Conservation (phyloP, 2,888 invertebrate species). For the Melipona beecheii region DNA sequence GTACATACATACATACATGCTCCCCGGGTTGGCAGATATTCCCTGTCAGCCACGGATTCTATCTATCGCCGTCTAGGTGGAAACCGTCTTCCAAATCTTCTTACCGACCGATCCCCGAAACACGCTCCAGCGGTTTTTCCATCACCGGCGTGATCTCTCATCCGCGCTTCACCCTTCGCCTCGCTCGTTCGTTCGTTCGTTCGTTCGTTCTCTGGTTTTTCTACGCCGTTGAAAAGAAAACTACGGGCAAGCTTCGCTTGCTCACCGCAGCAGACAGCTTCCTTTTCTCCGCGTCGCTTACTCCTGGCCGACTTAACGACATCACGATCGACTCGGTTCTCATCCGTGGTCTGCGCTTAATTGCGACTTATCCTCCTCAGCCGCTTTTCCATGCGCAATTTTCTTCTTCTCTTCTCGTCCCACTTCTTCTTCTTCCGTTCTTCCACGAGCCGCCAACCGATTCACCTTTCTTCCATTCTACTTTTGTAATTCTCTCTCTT, state of each 20-base stretch:
- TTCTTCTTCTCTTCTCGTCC: not conserved
- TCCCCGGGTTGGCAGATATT: not conserved
- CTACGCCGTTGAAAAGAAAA: not conserved
- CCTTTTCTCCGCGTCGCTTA: not conserved
- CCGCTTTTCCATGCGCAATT: not conserved
- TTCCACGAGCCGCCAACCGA: not conserved
- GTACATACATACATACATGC: not conserved
- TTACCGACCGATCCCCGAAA: not conserved
- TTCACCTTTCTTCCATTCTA: conserved; percentile 6
- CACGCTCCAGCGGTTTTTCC: conserved; percentile 6
- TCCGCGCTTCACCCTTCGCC: not conserved
- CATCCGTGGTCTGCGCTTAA: conserved; percentile 1
- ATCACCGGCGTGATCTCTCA: conserved; percentile 19
- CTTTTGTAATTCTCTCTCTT: not conserved
- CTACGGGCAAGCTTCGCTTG: not conserved
- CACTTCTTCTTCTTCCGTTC: conserved; percentile 9
- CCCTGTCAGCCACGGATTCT: not conserved
- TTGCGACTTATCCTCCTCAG: conserved; percentile 30
- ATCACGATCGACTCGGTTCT: not conserved
- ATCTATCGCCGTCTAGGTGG: too few relatives aligned
- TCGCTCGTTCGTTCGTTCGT: not conserved
- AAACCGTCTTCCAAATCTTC: not conserved
- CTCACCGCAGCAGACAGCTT: conserved; percentile 21
- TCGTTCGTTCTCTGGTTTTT: conserved; percentile 1
- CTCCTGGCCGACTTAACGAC: not conserved